Evolutionary conservation across 2,797 vertebrate species (phyloP).

Genomic region (Muscicapa comitata): DNA sequence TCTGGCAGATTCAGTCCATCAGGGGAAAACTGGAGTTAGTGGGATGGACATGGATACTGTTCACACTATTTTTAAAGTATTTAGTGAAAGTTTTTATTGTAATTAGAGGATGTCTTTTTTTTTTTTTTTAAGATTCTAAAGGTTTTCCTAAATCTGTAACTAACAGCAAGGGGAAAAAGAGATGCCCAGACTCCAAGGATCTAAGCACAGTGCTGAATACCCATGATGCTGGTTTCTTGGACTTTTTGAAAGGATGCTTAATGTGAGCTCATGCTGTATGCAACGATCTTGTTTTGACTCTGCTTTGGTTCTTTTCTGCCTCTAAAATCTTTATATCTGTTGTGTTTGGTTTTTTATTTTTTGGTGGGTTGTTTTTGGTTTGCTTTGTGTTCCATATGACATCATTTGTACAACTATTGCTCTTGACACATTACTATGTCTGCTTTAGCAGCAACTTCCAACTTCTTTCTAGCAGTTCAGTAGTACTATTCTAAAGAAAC

Average conservation of each 20-base stretch:
- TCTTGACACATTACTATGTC: neutral
- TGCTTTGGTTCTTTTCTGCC: neutral
- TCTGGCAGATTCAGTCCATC: neutral
- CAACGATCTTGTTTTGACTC: neutral
- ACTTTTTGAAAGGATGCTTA: conserved; percentile 88
- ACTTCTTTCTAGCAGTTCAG: neutral
- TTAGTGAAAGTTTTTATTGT: neutral
- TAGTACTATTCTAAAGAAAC: neutral
- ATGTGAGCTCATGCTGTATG: conserved; percentile 74
- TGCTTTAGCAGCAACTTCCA: neutral
- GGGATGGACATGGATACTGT: neutral
- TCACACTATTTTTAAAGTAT: neutral
- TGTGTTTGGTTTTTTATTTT: neutral
- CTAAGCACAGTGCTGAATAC: conserved; percentile 85
- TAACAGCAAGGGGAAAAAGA: conserved; percentile 89
- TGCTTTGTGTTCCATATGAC: neutral
- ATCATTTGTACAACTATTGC: neutral
- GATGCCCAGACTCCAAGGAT: conserved; percentile 86
- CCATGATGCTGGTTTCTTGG: conserved; percentile 84
- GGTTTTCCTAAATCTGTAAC: conserved; percentile 87
- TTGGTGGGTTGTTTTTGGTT: neutral
- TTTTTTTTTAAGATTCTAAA: conserved; percentile 84
- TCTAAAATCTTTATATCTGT: neutral
- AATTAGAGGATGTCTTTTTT: neutral
- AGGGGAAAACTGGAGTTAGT: neutral